Evolutionary conservation across 2,888 invertebrate species (phyloP), one percentile per base, ranked within the genome.

Genomic region (Oscheius sp.): DNA sequence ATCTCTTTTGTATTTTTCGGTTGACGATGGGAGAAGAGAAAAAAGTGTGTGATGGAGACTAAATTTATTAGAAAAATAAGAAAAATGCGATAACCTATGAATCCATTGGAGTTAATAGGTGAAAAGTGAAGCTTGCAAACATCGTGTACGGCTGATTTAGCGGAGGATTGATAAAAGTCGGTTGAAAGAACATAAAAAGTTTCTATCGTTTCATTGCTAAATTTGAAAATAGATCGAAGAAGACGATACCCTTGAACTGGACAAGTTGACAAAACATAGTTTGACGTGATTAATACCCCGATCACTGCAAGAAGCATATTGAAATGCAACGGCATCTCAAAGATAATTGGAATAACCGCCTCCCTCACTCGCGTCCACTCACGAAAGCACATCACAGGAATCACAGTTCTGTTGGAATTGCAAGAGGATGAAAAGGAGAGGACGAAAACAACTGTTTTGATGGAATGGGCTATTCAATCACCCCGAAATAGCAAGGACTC

Each of bases 11-110:
- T 62, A 32, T 75, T 75, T 65, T 68, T 68, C 2, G 73, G 73
- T 50, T 71, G 67, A 41, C 75, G 62, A 59, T 75, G 72, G 1
- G 75, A 73, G 61, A 75, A 75, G 38, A 73, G 67, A 4, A 75
- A 45, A 17, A 75, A 75, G 38, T 73, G 72, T 5, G 75, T 70
- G 26, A 73, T 66, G 0, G 73, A 73, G 12, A 75, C 66, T 36
- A 51, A 50, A 63, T 45, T 38, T 20, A 22, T 22, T 57, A 24
- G 2, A 20, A 1, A 14, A 22, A 2, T 2, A 4, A 22, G 36
- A 22, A 36, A n/a, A 5, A 12, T 4, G 1, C 8, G 26, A 8
- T 17, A 22, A 59, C 59, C 59, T 26, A 41, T 44, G 14, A 59
- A 59, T n/a, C 59, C 59, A 44, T 17, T 20, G 12, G 41, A 41